Evolutionary conservation across 2,113 vertebrate genomes (phyloP).

Genomic region (Ranitomeya variabilis): DNA sequence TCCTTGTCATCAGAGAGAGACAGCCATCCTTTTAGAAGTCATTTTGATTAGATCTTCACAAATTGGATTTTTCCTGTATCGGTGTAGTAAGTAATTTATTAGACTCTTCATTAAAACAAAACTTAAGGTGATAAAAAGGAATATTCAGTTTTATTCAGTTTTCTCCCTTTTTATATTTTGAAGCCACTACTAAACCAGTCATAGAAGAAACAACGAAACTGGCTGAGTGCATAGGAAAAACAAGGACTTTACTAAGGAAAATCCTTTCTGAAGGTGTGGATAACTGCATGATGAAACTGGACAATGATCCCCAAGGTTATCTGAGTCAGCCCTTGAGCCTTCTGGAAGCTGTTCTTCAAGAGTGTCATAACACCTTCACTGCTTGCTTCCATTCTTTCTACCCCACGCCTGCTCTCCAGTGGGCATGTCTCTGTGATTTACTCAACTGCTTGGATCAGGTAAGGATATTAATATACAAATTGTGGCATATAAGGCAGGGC

Average conservation of each 20-base stretch:
- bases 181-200: conserved; percentile 91
- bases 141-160: not conserved
- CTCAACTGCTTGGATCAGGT: conserved; percentile 98
- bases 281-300: conserved; percentile 93
- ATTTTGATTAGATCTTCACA: not conserved
- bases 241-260: conserved; percentile 93
- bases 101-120: too few species aligned
- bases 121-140: too few species aligned
- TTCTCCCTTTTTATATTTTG: conserved; percentile 4
- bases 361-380: conserved; percentile 97
- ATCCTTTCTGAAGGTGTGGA: conserved; percentile 97
- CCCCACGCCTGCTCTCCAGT: conserved; percentile 93
- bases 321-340: conserved; percentile 92
- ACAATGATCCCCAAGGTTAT: conserved; percentile 96
- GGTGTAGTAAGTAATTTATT: not conserved
- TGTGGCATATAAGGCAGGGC: not conserved
- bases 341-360: conserved; percentile 94
- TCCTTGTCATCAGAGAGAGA: too few species aligned
- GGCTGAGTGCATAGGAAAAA: conserved; percentile 97
- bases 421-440: conserved; percentile 96
- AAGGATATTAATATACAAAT: conserved; percentile 24
- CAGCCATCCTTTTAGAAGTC: not conserved
- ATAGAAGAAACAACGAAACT: conserved; percentile 97
- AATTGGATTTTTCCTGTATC: not conserved
- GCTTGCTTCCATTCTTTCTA: conserved; percentile 98